Percentiles rank a stretch among this genome's conserved stretches.
phyloP scores from a whole-genome alignment of 2,113 vertebrate genomes.

The Potamarius usumacintae region DNA sequence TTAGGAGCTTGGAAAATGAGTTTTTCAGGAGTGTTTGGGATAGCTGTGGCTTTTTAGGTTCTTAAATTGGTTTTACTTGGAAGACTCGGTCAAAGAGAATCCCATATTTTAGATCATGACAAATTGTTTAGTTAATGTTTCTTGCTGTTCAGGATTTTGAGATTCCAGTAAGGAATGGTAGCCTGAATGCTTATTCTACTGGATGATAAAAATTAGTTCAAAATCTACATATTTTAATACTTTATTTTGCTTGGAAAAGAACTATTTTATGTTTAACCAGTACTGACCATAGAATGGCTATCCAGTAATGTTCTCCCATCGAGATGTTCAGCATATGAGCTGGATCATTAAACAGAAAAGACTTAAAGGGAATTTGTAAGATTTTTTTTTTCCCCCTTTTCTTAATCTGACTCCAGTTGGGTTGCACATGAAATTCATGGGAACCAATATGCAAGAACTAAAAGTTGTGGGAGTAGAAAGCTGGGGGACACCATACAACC shows the following conservation, averaged over 20 bases:
- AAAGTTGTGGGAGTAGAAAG: not conserved
- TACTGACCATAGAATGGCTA: not conserved
- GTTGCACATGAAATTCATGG: not conserved
- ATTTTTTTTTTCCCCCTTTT: not conserved
- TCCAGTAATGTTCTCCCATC: not conserved
- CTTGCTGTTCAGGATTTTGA: not conserved
- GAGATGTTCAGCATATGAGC: not conserved
- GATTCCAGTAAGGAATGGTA: not conserved
- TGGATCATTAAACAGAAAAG: not conserved
- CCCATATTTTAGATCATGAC: not conserved
- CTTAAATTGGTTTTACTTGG: not conserved
- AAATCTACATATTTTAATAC: too few relatives aligned
- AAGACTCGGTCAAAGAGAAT: too few relatives aligned
- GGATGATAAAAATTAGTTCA: not conserved
- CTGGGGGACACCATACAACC: not conserved
- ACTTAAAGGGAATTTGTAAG: too few relatives aligned
- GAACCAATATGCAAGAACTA: not conserved
- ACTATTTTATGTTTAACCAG: too few relatives aligned
- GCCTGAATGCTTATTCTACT: not conserved
- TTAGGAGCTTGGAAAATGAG: too few relatives aligned
- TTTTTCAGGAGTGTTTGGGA: too few relatives aligned
- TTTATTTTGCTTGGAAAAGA: too few relatives aligned
- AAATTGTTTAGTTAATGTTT: not conserved
- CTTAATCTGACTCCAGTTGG: not conserved
- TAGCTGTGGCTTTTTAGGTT: not conserved